These are phyloP conservation scores for Phenganax subtilis DNA, from an alignment of 92 coral and sea anemone species.

Conservation along the genomic window DNA sequence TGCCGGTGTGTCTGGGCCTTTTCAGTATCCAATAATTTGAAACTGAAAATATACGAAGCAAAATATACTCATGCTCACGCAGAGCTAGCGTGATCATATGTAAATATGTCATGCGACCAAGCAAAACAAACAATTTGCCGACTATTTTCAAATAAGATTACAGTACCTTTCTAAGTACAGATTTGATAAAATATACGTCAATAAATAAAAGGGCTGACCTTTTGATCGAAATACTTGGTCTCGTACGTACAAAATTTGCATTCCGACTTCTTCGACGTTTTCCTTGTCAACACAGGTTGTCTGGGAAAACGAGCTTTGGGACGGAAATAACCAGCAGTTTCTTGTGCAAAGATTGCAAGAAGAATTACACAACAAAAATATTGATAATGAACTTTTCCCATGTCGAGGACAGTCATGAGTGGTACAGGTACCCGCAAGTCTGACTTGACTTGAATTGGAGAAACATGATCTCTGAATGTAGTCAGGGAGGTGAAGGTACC, in stretches of 20 bases:
- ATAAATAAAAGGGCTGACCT: slow-evolving; percentile 47
- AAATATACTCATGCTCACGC: too few relatives aligned
- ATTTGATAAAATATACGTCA: slow-evolving; percentile 5
- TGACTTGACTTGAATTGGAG: too few relatives aligned
- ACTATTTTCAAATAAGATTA: neutral
- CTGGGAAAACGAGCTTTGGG: slow-evolving; percentile 78
- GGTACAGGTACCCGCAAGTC: slow-evolving; percentile 14
- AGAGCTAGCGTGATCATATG: too few relatives aligned
- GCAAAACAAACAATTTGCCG: neutral
- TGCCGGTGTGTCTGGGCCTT: too few relatives aligned
- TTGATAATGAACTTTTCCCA: neutral
- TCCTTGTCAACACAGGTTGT: slow-evolving; percentile 52
- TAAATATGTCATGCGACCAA: neutral
- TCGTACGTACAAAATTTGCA: slow-evolving; percentile 84
- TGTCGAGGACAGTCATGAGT: neutral
- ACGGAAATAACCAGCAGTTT: slow-evolving; percentile 44
- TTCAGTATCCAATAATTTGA: too few relatives aligned
- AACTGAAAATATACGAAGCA: too few relatives aligned
- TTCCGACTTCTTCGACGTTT: slow-evolving; percentile 61
- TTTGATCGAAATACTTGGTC: slow-evolving; percentile 70
- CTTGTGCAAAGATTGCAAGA: neutral
- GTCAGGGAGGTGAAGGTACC: too few relatives aligned
- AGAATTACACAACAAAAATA: slow-evolving; percentile 13
- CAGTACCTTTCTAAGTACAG: neutral
- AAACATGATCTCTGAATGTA: too few relatives aligned